Evolutionary conservation across 2,888 invertebrate genomes (phyloP), one percentile per base, ranked within the genome.

Genomic region (Drosophila hamatofila): DNA sequence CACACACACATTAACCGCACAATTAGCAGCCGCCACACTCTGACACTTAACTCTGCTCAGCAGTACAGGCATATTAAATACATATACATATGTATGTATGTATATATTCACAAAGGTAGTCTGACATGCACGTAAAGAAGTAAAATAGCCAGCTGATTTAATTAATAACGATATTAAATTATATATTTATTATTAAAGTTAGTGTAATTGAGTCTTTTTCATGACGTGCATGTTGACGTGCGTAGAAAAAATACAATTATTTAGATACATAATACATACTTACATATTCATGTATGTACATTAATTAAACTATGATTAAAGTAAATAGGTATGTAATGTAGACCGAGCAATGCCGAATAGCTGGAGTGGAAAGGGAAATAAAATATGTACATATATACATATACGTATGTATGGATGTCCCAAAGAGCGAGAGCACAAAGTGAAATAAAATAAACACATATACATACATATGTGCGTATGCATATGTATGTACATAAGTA

Each of bases 1-100:
- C 18, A 49, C 48, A 48, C 18, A 37, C 37, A 49, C 30, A 49
- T 49, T 49, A 30, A 30, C n/a, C 27, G 27, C 48, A 30, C 48
- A 48, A 48, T 48, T 48, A 48, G 48, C 18, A 48, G 27, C n/a
- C n/a, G 7, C 6, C 18, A 8, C 18, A 18, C 18, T 33, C 12
- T 49, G 18, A 30, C 30, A 30, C 30, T 30, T 49, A 18, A 18
- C 30, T 49, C 21, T 49, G 30, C 18, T 21, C 18, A 18, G 8
- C 18, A 49, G 14, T 14, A 8, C 30, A 49, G 30, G 14, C 18
- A 18, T n/a, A 12, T 33, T 30, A 8, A 49, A 30, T 27, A 11
- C 30, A n/a, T 12, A 1, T n/a, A 41, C 11, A 11, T 41, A 41
- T 2, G 3, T 39, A 9, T 25, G 3, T n/a, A 11, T 27, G 1